Percentiles rank a stretch among this genome's conserved stretches.
phyloP scores from a whole-genome alignment of 2,113 vertebrate species.

The Conger conger region DNA sequence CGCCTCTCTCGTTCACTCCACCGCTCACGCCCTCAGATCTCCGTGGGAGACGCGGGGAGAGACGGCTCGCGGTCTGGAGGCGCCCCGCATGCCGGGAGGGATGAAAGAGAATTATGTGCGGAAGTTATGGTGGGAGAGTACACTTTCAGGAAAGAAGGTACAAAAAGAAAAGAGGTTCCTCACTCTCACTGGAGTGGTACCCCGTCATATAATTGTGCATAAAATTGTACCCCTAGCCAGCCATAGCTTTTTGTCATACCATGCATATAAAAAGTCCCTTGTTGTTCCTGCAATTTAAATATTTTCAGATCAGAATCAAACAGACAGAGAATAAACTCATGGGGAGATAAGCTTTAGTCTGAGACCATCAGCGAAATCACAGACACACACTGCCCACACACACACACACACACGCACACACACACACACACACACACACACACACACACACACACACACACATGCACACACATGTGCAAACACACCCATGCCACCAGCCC shows the following conservation, averaged over 20 bases:
- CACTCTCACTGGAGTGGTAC: too few species aligned
- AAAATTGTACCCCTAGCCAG: too few species aligned
- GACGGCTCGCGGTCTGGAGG: background rate
- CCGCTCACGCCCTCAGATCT: background rate
- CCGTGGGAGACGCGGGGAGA: background rate
- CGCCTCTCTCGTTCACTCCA: background rate
- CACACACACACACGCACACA: background rate
- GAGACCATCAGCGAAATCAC: background rate
- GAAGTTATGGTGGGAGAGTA: background rate
- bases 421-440: too few species aligned
- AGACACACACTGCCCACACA: background rate
- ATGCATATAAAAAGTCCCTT: background rate
- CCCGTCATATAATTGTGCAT: too few species aligned
- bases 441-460: slow-evolving; percentile 5
- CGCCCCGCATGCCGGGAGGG: background rate
- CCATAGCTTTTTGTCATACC: background rate
- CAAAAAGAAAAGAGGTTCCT: too few species aligned
- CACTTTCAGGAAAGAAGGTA: too few species aligned
- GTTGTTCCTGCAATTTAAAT: background rate
- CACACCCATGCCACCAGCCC: background rate
- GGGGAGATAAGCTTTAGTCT: background rate
- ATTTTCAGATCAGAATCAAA: background rate
- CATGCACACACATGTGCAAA: background rate
- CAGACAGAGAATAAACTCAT: background rate
- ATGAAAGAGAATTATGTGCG: background rate